phyloP scores from a whole-genome alignment of 2,888 invertebrate species.

The Selenia dentaria region DNA sequence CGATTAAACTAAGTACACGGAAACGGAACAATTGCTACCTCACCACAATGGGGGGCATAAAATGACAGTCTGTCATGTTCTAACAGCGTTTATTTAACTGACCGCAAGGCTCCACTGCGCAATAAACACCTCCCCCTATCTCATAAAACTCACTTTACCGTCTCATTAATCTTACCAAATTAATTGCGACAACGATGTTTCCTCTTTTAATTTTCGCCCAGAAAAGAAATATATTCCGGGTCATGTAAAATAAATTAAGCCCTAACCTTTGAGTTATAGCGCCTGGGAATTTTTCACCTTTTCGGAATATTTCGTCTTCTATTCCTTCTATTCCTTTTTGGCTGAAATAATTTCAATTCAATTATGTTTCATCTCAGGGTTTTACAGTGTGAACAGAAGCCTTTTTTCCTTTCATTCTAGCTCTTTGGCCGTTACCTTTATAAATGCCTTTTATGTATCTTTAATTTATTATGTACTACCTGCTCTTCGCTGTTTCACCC shows the following conservation, averaged over 20 bases:
- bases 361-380: slow-evolving; percentile 23
- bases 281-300: slow-evolving; percentile 34
- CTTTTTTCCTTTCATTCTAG: too few species aligned
- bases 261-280: slow-evolving; percentile 33
- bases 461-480: too few species aligned
- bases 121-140: slow-evolving; percentile 41
- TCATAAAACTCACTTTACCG: slow-evolving; percentile 52
- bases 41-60: not conserved
- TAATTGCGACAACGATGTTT: slow-evolving; percentile 46
- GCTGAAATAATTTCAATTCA: slow-evolving; percentile 34
- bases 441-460: too few species aligned
- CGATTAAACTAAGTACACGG: not conserved
- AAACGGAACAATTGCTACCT: not conserved
- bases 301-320: slow-evolving; percentile 25
- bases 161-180: slow-evolving; percentile 55
- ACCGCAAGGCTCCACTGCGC: slow-evolving; percentile 8
- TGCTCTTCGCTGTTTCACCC: too few species aligned
- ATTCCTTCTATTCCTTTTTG: slow-evolving; percentile 26
- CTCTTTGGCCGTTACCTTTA: slow-evolving; percentile 1
- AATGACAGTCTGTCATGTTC: slow-evolving; percentile 6
- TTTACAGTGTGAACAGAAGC: slow-evolving; percentile 12
- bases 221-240: slow-evolving; percentile 39
- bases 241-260: slow-evolving; percentile 48
- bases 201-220: slow-evolving; percentile 39
- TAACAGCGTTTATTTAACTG: slow-evolving; percentile 9